Evolutionary conservation across 2,797 vertebrate genomes (phyloP).

Genomic region (Ptychadena robeensis): DNA sequence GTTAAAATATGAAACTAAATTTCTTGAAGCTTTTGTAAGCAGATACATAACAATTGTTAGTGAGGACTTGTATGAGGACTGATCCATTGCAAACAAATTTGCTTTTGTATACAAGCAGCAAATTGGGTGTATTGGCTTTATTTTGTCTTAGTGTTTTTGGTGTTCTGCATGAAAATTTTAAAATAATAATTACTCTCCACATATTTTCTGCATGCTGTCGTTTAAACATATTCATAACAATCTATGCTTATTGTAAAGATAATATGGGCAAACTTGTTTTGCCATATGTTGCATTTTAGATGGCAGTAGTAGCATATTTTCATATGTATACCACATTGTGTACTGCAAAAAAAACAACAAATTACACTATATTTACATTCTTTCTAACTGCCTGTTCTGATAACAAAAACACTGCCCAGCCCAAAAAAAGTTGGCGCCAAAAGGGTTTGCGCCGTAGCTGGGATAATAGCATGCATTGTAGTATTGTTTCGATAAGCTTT

Average conservation of each 20-base stretch:
- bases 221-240: not conserved
- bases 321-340: no score
- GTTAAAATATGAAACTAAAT: no score
- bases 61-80: not conserved
- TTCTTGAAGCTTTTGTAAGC: not conserved
- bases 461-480: no score
- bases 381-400: no score
- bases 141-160: not conserved
- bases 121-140: not conserved
- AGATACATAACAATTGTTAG: not conserved
- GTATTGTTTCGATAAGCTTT: no score
- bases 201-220: not conserved
- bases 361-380: no score
- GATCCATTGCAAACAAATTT: not conserved
- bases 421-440: no score
- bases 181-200: not conserved
- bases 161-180: not conserved
- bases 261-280: conserved; percentile 2
- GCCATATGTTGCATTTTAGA: not conserved
- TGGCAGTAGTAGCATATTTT: no score
- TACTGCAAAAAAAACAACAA: no score
- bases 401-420: no score
- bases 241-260: conserved; percentile 24
- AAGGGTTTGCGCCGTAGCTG: no score
- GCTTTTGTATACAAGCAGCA: not conserved